Conservation (phyloP, 1,140 invertebrate genomes). For the Drosophila ogumai region DNA sequence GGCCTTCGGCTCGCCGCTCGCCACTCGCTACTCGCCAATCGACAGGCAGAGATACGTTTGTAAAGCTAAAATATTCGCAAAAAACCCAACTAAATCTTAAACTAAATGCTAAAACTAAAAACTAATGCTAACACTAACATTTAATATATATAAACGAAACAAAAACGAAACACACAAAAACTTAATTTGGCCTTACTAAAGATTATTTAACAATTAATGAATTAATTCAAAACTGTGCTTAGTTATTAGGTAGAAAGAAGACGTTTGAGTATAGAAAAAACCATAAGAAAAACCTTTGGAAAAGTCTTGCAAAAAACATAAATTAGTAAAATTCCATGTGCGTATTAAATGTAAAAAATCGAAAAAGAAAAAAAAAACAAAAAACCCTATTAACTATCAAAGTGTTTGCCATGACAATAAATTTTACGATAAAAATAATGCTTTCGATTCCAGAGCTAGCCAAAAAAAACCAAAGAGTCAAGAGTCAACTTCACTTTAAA, state of each 20-base stretch:
- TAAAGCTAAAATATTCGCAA: constrained; percentile 33
- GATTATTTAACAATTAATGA: constrained; percentile 74
- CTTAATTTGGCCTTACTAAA: constrained; percentile 83
- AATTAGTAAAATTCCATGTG: constrained; percentile 75
- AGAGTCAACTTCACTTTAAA: constrained; percentile 49
- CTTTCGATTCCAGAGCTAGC: constrained; percentile 55
- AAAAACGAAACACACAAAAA: constrained; percentile 52
- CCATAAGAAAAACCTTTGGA: constrained; percentile 54
- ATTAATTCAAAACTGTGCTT: constrained; percentile 41
- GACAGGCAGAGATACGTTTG: constrained; percentile 32
- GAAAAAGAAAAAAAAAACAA: constrained; percentile 25
- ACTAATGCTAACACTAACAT: constrained; percentile 48
- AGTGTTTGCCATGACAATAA: constrained; percentile 81
- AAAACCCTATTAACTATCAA: constrained; percentile 68
- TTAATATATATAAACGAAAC: constrained; percentile 43
- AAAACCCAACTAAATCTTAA: constrained; percentile 43
- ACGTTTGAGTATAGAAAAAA: constrained; percentile 26
- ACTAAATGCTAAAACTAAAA: constrained; percentile 49
- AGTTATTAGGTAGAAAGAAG: constrained; percentile 20
- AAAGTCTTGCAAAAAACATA: constrained; percentile 66
- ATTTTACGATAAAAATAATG: constrained; percentile 72
- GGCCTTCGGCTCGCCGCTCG: constrained; percentile 67
- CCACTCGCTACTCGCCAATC: constrained; percentile 19
- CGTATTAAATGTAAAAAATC: constrained; percentile 61
- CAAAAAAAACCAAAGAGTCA: constrained; percentile 14